Conservation (phyloP, 2,113 vertebrate genomes). For the Hypanus sabinus region DNA sequence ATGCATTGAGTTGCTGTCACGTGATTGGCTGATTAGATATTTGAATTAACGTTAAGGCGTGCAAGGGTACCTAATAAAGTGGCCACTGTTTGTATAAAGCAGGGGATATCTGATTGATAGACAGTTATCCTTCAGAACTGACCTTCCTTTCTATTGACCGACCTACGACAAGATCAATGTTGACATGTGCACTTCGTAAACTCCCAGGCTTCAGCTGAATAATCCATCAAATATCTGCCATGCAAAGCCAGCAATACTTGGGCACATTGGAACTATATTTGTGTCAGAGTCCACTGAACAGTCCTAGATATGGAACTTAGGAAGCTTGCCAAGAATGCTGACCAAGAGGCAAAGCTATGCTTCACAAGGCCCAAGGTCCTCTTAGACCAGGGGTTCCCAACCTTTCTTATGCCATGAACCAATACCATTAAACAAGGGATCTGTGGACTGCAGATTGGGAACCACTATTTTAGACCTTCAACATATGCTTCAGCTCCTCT, state of each 20-base stretch:
- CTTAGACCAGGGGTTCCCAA: too few species aligned
- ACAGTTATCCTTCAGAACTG: too few species aligned
- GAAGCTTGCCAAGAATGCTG: not conserved
- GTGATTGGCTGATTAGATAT: too few species aligned
- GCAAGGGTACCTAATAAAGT: too few species aligned
- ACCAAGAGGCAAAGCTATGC: not conserved
- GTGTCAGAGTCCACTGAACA: not conserved
- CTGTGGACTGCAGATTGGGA: too few species aligned
- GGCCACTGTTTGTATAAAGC: not conserved
- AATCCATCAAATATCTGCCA: not conserved
- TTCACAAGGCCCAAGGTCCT: not conserved
- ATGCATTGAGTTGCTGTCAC: too few species aligned
- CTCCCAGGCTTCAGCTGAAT: not conserved
- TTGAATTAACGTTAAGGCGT: too few species aligned
- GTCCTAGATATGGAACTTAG: not conserved
- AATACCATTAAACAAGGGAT: too few species aligned
- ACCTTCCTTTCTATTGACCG: not conserved
- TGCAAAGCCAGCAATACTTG: not conserved
- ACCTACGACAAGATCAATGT: not conserved
- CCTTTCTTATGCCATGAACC: too few species aligned
- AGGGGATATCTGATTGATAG: not conserved
- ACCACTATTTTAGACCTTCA: too few species aligned
- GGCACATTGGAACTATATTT: not conserved
- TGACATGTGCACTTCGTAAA: not conserved
- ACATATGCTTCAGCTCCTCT: too few species aligned